These are phyloP conservation scores for Pogonus chalceus DNA, from an alignment of 1,140 invertebrate species.

Conservation along the genomic window DNA sequence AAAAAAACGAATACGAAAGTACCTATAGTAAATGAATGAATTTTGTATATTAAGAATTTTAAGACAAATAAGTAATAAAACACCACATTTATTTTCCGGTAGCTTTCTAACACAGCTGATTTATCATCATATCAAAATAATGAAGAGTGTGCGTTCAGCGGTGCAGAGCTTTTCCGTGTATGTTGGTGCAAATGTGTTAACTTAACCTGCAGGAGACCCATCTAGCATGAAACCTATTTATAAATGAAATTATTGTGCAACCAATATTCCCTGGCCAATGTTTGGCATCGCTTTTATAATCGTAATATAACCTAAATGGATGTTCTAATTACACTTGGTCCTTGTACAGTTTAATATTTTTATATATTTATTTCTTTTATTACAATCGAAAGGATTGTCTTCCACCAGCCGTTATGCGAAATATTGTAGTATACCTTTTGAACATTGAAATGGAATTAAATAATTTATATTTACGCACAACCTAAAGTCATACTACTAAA, in stretches of 20 bases:
- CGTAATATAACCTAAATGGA: conserved; percentile 26
- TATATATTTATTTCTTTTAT: conserved; percentile 34
- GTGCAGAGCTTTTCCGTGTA: conserved; percentile 1
- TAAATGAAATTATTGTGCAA: conserved; percentile 23
- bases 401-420: conserved; percentile 27
- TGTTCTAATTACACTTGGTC: conserved; percentile 29
- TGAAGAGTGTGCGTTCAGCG: no score
- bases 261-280: not conserved
- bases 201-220: not conserved
- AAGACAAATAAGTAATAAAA: no score
- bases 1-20: no score
- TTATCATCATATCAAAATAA: conserved; percentile 4
- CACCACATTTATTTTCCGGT: no score
- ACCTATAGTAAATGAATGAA: no score
- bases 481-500: no score
- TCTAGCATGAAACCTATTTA: not conserved
- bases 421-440: conserved; percentile 36
- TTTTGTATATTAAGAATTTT: no score
- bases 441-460: no score
- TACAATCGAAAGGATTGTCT: conserved; percentile 35
- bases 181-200: conserved; percentile 3
- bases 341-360: conserved; percentile 37
- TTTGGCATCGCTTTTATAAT: conserved; percentile 33
- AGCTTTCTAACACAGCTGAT: conserved; percentile 1
- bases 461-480: no score